Evolutionary conservation across 2,113 vertebrate species (phyloP).

Genomic region (Phaethon lepturus): DNA sequence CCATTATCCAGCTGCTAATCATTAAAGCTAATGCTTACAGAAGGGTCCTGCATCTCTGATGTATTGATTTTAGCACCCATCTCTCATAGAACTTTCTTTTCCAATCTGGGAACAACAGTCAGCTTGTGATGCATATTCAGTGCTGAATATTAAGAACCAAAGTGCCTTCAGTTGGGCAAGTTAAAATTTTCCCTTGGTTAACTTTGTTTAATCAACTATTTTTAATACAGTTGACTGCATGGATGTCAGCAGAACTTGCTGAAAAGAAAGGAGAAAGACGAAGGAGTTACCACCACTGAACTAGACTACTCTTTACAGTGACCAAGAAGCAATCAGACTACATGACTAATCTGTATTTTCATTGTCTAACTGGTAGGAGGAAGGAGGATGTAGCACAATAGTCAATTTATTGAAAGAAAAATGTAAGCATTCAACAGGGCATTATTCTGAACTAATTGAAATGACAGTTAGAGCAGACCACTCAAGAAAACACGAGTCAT

Average conservation of each 20-base stretch:
- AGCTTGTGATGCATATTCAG: not conserved
- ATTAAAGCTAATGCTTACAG: not conserved
- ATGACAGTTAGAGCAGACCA: constrained; percentile 2
- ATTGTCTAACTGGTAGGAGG: constrained; percentile 42
- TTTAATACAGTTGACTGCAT: not conserved
- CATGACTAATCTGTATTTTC: constrained; percentile 44
- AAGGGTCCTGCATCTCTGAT: not conserved
- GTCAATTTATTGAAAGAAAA: constrained; percentile 55
- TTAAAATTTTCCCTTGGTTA: not conserved
- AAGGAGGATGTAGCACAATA: constrained; percentile 42
- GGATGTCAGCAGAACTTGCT: not conserved
- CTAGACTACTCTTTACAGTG: not conserved
- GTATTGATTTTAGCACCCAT: not conserved
- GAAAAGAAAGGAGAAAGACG: not conserved
- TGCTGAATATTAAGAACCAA: not conserved
- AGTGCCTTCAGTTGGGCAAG: not conserved
- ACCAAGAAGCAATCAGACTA: not conserved
- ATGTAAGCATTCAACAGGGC: constrained; percentile 13
- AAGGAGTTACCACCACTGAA: not conserved
- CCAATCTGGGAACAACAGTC: not conserved
- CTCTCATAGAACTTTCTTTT: not conserved
- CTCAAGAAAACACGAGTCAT: constrained; percentile 18
- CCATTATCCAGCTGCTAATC: not conserved
- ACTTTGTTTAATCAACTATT: not conserved
- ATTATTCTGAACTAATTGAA: constrained; percentile 36